Percentiles rank a stretch among this genome's conserved stretches.
Conservation (phyloP, 2,113 vertebrate genomes). For the Perca fluviatilis region DNA sequence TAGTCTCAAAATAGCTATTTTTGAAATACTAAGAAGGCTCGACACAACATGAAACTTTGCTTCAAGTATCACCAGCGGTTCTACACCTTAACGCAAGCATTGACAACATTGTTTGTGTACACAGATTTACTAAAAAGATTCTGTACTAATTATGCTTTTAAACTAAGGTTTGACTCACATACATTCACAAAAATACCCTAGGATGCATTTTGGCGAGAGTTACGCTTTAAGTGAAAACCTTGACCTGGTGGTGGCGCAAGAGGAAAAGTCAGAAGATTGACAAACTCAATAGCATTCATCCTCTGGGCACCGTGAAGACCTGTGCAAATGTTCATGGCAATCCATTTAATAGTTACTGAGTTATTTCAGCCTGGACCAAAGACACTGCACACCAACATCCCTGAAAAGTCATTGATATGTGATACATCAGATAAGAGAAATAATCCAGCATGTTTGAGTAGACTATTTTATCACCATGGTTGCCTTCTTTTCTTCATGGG, state of each 20-base stretch:
- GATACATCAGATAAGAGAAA: not conserved
- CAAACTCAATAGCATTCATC: not conserved
- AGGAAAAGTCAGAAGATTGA: not conserved
- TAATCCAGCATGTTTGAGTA: not conserved
- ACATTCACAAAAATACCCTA: too few relatives aligned
- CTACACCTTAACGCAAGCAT: too few relatives aligned
- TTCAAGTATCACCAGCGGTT: too few relatives aligned
- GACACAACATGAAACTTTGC: too few relatives aligned
- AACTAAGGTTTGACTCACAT: too few relatives aligned
- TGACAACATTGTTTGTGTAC: too few relatives aligned
- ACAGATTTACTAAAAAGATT: too few relatives aligned
- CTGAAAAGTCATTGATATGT: not conserved
- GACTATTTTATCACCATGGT: not conserved
- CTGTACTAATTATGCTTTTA: too few relatives aligned
- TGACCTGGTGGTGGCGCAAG: not conserved
- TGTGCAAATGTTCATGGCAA: not conserved
- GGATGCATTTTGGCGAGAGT: too few relatives aligned
- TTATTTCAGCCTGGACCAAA: conserved; percentile 2
- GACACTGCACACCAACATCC: not conserved
- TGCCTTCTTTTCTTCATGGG: not conserved
- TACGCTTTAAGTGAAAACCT: not conserved
- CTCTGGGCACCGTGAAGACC: not conserved
- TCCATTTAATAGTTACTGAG: not conserved
- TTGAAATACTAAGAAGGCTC: too few relatives aligned
- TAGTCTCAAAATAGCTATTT: too few relatives aligned